These are phyloP conservation scores for Heteromurus nitidus DNA, from an alignment of 2,888 invertebrate species.

Conservation along the genomic window DNA sequence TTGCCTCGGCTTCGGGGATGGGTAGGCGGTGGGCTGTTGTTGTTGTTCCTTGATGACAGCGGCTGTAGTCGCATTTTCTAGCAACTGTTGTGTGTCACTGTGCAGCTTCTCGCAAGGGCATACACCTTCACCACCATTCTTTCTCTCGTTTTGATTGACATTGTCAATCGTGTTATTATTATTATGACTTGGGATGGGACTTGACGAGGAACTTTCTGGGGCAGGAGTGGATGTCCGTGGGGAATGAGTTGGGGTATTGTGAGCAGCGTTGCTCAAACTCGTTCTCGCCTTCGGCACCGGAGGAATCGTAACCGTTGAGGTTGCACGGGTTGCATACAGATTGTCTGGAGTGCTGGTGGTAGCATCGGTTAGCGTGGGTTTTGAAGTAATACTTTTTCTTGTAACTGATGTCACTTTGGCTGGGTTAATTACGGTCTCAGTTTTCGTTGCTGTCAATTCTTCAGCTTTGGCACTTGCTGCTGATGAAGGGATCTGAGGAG, in stretches of 20 bases:
- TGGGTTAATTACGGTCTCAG: not conserved
- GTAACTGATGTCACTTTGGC: not conserved
- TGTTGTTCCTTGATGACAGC: not conserved
- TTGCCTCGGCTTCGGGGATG: constrained; percentile 44
- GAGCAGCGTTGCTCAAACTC: constrained; percentile 30
- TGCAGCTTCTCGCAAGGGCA: constrained; percentile 58
- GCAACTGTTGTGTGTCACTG: not conserved
- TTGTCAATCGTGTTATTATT: constrained; percentile 63
- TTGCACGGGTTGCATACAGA: not conserved
- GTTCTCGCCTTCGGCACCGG: constrained; percentile 46
- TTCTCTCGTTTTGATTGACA: constrained; percentile 31
- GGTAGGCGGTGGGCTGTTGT: constrained; percentile 30
- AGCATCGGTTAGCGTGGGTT: constrained; percentile 6
- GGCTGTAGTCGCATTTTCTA: not conserved
- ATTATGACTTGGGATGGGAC: constrained; percentile 60
- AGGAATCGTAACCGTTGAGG: constrained; percentile 4
- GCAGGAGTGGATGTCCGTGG: constrained; percentile 1
- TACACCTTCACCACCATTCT: constrained; percentile 30
- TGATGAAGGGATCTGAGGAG: not conserved
- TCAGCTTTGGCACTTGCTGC: not conserved
- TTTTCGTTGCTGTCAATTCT: constrained; percentile 1
- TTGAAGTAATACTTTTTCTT: not conserved
- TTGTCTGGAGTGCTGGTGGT: constrained; percentile 29
- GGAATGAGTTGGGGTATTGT: constrained; percentile 30
- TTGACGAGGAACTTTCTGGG: constrained; percentile 33